A percentile compares a stretch with the other conserved stretches of the same genome.
Conservation (phyloP, 2,113 vertebrate species). For the Psephotus haematonotus region DNA sequence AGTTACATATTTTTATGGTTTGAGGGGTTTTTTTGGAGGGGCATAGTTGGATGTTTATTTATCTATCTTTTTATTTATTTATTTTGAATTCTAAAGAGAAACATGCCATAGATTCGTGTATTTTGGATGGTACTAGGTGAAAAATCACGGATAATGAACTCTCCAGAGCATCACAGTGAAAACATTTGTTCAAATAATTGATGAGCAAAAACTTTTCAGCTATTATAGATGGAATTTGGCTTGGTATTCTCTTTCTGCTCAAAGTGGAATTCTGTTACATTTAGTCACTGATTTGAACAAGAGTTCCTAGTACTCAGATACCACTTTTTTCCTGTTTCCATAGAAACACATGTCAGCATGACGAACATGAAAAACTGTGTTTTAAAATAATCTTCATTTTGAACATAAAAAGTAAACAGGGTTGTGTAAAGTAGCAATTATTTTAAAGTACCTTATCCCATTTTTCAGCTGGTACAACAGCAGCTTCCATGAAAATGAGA, state of each 20-base stretch:
- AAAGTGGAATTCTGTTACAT: not conserved
- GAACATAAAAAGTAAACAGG: slow-evolving; percentile 28
- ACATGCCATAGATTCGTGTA: accelerated
- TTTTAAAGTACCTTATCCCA: not conserved
- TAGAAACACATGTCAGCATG: slow-evolving; percentile 35
- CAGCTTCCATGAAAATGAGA: not conserved
- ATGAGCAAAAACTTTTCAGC: not conserved
- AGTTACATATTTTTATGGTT: accelerated
- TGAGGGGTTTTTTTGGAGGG: not conserved
- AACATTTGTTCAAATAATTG: not conserved
- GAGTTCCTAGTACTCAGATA: not conserved
- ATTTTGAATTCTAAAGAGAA: not conserved
- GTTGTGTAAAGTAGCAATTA: slow-evolving; percentile 8
- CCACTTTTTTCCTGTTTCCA: slow-evolving; percentile 40
- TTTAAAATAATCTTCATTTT: slow-evolving; percentile 53
- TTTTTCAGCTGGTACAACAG: slow-evolving; percentile 6
- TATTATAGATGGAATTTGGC: not conserved
- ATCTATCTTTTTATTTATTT: not conserved
- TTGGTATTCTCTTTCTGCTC: not conserved
- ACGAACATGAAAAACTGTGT: slow-evolving; percentile 15
- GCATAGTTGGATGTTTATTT: too few relatives aligned
- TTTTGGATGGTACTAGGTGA: not conserved
- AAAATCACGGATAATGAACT: not conserved
- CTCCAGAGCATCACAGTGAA: not conserved
- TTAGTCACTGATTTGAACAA: not conserved